These are phyloP conservation scores for Sitta carolinensis DNA, from an alignment of 2,797 vertebrate species.

Conservation along the genomic window DNA sequence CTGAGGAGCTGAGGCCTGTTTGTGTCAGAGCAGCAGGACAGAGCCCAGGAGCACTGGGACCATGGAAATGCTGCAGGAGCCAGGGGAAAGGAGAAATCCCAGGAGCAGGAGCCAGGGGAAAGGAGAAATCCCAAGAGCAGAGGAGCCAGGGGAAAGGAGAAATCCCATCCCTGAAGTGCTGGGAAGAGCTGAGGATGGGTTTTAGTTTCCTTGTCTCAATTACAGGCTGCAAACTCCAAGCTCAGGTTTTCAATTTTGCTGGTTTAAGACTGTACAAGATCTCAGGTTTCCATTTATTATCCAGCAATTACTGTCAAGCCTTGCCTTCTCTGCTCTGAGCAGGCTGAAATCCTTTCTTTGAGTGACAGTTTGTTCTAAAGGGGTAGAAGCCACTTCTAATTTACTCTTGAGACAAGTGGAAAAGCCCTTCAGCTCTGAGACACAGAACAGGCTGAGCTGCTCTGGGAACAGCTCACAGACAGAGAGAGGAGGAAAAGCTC, in stretches of 20 bases:
- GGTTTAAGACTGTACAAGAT: background rate
- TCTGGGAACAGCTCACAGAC: background rate
- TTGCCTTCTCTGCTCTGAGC: background rate
- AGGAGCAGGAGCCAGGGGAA: background rate
- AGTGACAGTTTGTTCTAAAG: background rate
- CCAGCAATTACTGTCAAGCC: background rate
- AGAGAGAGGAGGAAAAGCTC: background rate
- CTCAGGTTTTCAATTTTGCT: background rate
- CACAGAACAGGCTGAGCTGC: accelerated
- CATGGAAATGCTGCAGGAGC: background rate
- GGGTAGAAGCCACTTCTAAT: background rate
- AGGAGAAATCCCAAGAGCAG: background rate
- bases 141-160: accelerated
- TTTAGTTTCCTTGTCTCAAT: background rate
- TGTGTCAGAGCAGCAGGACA: background rate
- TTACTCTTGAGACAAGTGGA: background rate
- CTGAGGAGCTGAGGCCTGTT: background rate
- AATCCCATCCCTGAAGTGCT: accelerated
- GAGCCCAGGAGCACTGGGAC: background rate
- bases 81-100: background rate
- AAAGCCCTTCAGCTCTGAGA: background rate
- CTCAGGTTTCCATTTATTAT: background rate
- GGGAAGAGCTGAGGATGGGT: background rate
- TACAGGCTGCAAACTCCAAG: background rate
- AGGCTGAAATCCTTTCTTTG: background rate